Evolutionary conservation across 1,140 invertebrate genomes (phyloP), one percentile per base, ranked within the genome.

Genomic region (Myzus persicae): DNA sequence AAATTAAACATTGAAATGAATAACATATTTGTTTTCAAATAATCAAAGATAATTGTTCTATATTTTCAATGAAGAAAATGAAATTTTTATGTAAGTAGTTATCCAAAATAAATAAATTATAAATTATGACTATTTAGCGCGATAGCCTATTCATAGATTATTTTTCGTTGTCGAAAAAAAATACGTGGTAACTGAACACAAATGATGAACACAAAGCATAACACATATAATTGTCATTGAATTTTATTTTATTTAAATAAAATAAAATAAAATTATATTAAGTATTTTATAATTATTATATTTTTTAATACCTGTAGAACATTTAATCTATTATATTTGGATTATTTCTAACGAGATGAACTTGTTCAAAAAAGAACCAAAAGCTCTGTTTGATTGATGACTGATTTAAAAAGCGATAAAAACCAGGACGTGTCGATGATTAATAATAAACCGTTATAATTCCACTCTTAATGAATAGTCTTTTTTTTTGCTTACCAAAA

Each of bases 371-470:
- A 54, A 82, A 93, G 22, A 85, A 93, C n/a, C 46, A 82, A 84
- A 85, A 93, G 91, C 91, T 85, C 81, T 24, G 46, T 93, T 84
- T 93, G 91, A 93, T 93, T 93, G 91, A 93, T 93, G 81, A 93
- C 91, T 42, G 91, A 93, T 93, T 93, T 93, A 93, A 93, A 90
- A 93, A 51, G 67, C 81, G 67, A 93, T 93, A 84, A 84, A 90
- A 93, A 84, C 91, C 46, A 44, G 81, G 76, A 93, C 91, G 42
- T 82, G 81, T 93, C 67, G 81, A 93, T 85, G 91, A 93, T 93
- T 93, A 93, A 93, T 93, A 84, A 85, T 93, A 93, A 92, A 93
- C 46, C 91, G 76, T 84, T 93, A 93, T 93, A 93, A 93, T 93
- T 93, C 91, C 46, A 51, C 46, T 93, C 76, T 85, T 93, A 93